phyloP scores from a whole-genome alignment of 2,888 invertebrate genomes.

The Nebria brevicollis region DNA sequence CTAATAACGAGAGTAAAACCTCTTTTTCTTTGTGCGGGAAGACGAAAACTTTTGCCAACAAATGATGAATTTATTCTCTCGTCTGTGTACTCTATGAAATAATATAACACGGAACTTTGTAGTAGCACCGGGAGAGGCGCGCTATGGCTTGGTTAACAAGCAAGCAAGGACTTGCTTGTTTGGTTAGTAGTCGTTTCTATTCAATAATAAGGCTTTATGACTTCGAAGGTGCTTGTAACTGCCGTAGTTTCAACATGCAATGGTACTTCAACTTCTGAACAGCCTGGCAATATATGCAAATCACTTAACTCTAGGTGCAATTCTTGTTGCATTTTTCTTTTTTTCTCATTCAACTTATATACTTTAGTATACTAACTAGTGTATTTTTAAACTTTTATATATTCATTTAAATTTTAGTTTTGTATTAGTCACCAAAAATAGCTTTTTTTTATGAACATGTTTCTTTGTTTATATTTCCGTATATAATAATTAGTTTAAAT shows the following conservation, averaged over 20 bases:
- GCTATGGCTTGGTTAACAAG: constrained; percentile 4
- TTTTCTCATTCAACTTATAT: constrained; percentile 29
- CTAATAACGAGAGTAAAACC: constrained; percentile 36
- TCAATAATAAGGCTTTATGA: constrained; percentile 44
- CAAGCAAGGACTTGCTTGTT: constrained; percentile 25
- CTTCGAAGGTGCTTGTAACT: constrained; percentile 44
- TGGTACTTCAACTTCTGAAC: constrained; percentile 36
- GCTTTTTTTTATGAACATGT: too few relatives aligned
- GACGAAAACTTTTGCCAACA: background rate
- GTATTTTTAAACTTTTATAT: too few relatives aligned
- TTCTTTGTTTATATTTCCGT: too few relatives aligned
- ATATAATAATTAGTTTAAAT: too few relatives aligned
- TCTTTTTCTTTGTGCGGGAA: constrained; percentile 30
- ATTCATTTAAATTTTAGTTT: too few relatives aligned
- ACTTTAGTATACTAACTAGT: constrained; percentile 17
- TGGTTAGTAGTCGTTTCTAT: constrained; percentile 43
- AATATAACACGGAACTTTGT: background rate
- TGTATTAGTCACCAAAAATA: too few relatives aligned
- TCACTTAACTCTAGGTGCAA: constrained; percentile 38
- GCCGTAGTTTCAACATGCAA: constrained; percentile 42
- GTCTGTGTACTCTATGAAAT: background rate
- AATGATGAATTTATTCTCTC: background rate
- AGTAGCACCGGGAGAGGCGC: background rate
- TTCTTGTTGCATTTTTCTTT: constrained; percentile 39
- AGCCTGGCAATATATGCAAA: constrained; percentile 43